phyloP scores from a whole-genome alignment of 1,140 invertebrate species.

The Drosophila subobscura region DNA sequence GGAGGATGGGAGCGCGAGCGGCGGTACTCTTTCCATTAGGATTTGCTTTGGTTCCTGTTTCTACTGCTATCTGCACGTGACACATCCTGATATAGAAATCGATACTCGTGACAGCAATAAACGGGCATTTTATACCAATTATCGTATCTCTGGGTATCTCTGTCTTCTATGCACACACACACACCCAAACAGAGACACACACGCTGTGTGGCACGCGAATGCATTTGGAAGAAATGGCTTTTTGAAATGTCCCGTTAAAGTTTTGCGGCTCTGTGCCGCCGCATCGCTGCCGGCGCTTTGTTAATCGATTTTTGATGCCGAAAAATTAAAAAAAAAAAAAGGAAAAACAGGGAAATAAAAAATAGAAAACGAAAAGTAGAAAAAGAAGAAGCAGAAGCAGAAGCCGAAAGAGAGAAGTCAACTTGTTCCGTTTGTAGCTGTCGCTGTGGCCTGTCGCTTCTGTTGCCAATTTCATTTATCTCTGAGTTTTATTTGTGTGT shows the following conservation, averaged over 20 bases:
- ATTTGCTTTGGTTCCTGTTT: conserved; percentile 35
- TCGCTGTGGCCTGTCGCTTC: conserved; percentile 41
- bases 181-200: conserved; percentile 3
- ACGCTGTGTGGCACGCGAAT: conserved; percentile 53
- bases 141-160: conserved; percentile 47
- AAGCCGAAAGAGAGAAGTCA: conserved; percentile 49
- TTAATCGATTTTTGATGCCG: conserved; percentile 78
- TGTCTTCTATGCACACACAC: conserved; percentile 31
- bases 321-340: conserved; percentile 43
- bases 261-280: conserved; percentile 41
- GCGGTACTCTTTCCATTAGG: conserved; percentile 10
- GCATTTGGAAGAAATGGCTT: conserved; percentile 54
- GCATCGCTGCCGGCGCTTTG: conserved; percentile 63
- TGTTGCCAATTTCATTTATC: conserved; percentile 80
- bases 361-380: neutral
- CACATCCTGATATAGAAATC: conserved; percentile 78
- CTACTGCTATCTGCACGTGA: conserved; percentile 64
- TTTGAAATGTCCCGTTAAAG: conserved; percentile 65
- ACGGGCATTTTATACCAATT: conserved; percentile 77
- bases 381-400: too few species aligned
- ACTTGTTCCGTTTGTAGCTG: conserved; percentile 41
- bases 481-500: conserved; percentile 63
- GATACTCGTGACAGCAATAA: conserved; percentile 78
- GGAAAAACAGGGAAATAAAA: conserved; percentile 36
- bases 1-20: too few species aligned